phyloP scores from a whole-genome alignment of 2,113 vertebrate genomes.

The Anoplopoma fimbria region DNA sequence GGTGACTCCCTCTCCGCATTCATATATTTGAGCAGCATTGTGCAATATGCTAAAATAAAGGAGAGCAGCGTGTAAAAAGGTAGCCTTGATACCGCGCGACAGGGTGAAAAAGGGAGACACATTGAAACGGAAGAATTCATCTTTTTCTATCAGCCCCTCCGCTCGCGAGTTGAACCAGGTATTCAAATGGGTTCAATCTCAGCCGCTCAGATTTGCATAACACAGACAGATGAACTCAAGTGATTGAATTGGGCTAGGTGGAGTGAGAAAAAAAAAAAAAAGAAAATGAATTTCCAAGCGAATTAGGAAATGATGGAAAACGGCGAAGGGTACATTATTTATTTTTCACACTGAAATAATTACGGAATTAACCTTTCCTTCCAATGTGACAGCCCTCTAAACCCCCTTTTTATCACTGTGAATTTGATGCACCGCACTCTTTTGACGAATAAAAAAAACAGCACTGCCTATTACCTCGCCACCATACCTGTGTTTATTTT shows the following conservation, averaged over 20 bases:
- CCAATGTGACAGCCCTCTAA: constrained; percentile 62
- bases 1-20: constrained; percentile 66
- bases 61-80: constrained; percentile 78
- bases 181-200: constrained; percentile 83
- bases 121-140: constrained; percentile 82
- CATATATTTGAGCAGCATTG: constrained; percentile 71
- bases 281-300: constrained; percentile 78
- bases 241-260: constrained; percentile 81
- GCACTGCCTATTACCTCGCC: constrained; percentile 25
- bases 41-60: constrained; percentile 79
- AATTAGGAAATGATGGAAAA: constrained; percentile 78
- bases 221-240: constrained; percentile 83
- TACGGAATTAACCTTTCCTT: constrained; percentile 76
- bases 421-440: constrained; percentile 65
- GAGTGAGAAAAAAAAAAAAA: constrained; percentile 69
- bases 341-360: constrained; percentile 80
- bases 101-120: constrained; percentile 76
- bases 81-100: constrained; percentile 82
- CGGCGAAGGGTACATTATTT: constrained; percentile 74
- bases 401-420: constrained; percentile 67
- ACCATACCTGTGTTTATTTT: background rate
- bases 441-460: constrained; percentile 58
- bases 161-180: constrained; percentile 74
- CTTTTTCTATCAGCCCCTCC: constrained; percentile 70
- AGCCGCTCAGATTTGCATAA: constrained; percentile 82